Evolutionary conservation across 2,113 vertebrate genomes (phyloP), one percentile per base, ranked within the genome.

Genomic region (Lichenostomus cassidix): DNA sequence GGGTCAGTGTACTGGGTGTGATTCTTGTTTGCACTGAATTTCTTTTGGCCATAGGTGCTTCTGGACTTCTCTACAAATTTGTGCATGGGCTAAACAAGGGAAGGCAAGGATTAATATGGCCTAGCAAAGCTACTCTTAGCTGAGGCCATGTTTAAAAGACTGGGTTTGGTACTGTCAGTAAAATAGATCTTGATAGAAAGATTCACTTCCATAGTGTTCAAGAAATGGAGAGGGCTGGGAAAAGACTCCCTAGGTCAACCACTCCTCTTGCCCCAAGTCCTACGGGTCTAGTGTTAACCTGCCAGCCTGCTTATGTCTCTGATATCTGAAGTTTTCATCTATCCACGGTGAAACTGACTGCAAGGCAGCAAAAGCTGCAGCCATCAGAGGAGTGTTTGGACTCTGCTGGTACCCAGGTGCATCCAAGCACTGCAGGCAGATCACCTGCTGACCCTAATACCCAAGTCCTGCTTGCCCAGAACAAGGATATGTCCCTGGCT

Each of bases 211-310:
- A 11, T 47, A 6, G 12, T 25, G 17, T 39, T 87, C 11, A n/a
- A 33, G 28, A 69, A 42, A 19, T 62, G 58, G 39, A 53, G 68
- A 18, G 44, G 19, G 14, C 5, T 80, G 58, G 33, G 53, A 76
- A 64, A 31, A 41, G 37, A 16, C 53, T 88, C 13, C 7, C 20
- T 53, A 59, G 28, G 21, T 42, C 55, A 77, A 3, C 31, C 49
- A 6, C 20, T 77, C 0, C 0, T 77, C 59, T 56, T 64, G 58
- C 12, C 41, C 35, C 9, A 39, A 59, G 77, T 67, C 41, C 23
- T 56, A 5, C 49, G 70, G 59, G 29, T 77, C 6, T 19, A 50
- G 67, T n/a, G 46, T 76, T 83, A 85, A 74, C 59, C 33, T 96
- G 50, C 42, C 50, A 35, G 39, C 12, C 47, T 86, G 42, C 28